Evolutionary conservation across 2,888 invertebrate species (phyloP).

Genomic region (Stegophylla sp.): DNA sequence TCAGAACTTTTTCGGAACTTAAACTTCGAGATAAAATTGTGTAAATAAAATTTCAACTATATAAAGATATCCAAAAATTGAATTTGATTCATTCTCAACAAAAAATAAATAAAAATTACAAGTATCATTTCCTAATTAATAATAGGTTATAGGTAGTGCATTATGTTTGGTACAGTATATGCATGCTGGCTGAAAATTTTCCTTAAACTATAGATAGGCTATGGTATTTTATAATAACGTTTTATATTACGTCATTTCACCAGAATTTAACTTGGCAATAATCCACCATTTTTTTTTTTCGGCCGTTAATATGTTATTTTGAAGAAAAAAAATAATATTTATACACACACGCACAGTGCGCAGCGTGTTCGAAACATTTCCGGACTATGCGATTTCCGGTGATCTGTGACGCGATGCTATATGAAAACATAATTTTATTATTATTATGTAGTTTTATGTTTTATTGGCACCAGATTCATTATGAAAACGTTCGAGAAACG

Average conservation of each 20-base stretch:
- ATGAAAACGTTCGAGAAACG: background rate
- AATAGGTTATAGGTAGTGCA: background rate
- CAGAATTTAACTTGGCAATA: conserved; percentile 41
- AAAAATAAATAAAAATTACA: too few species aligned
- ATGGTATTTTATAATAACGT: background rate
- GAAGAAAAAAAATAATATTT: conserved; percentile 7
- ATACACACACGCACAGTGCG: background rate
- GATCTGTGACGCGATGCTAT: background rate
- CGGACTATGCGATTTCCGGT: conserved; percentile 15
- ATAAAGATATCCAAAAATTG: too few species aligned
- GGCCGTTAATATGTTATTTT: background rate
- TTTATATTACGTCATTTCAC: conserved; percentile 28
- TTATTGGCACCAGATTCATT: conserved; percentile 9
- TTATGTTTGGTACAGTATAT: too few species aligned
- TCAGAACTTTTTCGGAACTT: too few species aligned
- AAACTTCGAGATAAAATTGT: too few species aligned
- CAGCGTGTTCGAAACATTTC: conserved; percentile 7
- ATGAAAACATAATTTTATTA: background rate
- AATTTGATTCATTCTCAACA: too few species aligned
- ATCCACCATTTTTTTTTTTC: conserved; percentile 8
- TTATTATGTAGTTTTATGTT: conserved; percentile 7
- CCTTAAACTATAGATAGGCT: background rate
- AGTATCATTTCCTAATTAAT: background rate
- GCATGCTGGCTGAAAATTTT: background rate
- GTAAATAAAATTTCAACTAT: too few species aligned